These are phyloP conservation scores for Momotus momota DNA, from an alignment of 2,797 vertebrate species.

Conservation along the genomic window DNA sequence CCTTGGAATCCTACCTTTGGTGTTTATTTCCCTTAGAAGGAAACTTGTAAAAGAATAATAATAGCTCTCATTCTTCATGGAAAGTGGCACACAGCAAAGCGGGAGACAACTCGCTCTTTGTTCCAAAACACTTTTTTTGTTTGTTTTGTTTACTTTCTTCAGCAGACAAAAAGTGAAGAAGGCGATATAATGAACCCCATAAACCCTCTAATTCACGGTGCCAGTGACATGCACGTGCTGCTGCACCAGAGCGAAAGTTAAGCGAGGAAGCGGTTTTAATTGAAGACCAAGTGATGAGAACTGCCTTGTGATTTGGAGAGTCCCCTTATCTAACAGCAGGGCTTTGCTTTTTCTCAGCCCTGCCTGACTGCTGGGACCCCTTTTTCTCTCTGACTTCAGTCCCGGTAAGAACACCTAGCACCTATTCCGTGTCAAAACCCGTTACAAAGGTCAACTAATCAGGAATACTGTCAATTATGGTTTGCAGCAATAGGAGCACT, in stretches of 20 bases:
- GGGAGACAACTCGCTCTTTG: conserved; percentile 78
- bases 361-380: background rate
- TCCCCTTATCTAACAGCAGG: background rate
- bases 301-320: conserved; percentile 13
- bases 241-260: background rate
- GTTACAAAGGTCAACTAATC: background rate
- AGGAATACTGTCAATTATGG: background rate
- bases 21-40: conserved; percentile 90
- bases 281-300: conserved; percentile 15
- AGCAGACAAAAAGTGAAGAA: background rate
- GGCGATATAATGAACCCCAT: conserved; percentile 32
- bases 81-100: conserved; percentile 64
- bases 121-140: conserved; percentile 73
- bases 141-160: conserved; percentile 73
- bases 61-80: conserved; percentile 75
- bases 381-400: background rate
- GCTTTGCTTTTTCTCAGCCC: conserved; percentile 24
- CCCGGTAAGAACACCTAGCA: background rate
- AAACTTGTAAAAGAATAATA: conserved; percentile 85
- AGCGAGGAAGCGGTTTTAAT: conserved; percentile 25
- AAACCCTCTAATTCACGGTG: conserved; percentile 25
- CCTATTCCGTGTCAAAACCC: background rate
- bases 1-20: conserved; percentile 92
- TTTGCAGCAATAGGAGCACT: background rate
- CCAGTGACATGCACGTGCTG: background rate